phyloP scores from a whole-genome alignment of 2,797 vertebrate species.

The Lophotriccus pileatus region DNA sequence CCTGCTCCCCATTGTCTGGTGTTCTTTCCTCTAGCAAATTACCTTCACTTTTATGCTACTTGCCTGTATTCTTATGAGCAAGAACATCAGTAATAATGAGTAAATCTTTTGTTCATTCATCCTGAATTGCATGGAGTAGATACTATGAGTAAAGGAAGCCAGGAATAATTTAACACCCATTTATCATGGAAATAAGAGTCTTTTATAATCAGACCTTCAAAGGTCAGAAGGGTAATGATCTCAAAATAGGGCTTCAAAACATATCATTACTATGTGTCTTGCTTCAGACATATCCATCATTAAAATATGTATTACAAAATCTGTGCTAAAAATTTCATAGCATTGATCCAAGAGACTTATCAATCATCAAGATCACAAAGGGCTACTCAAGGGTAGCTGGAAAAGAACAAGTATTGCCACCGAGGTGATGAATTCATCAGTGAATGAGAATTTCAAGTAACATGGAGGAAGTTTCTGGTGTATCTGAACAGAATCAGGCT shows the following conservation, averaged over 20 bases:
- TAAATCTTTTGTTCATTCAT: slow-evolving; percentile 38
- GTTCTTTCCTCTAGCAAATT: background rate
- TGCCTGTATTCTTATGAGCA: background rate
- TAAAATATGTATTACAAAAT: slow-evolving; percentile 29
- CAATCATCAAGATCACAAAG: slow-evolving; percentile 52
- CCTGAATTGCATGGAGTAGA: background rate
- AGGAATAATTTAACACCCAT: slow-evolving; percentile 50
- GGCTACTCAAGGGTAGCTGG: slow-evolving; percentile 31
- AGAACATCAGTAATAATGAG: background rate
- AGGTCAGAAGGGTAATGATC: slow-evolving; percentile 53
- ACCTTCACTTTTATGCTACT: background rate
- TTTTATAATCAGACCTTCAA: slow-evolving; percentile 55
- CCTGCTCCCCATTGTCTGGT: background rate
- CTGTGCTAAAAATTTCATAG: slow-evolving; percentile 21
- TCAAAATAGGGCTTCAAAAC: slow-evolving; percentile 49
- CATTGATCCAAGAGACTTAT: slow-evolving; percentile 52
- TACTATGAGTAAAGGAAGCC: slow-evolving; percentile 6
- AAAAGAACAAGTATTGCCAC: background rate
- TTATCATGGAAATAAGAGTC: slow-evolving; percentile 49
- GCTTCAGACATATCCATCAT: slow-evolving; percentile 30
- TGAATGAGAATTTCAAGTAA: background rate
- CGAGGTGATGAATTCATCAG: slow-evolving; percentile 11
- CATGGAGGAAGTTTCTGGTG: background rate
- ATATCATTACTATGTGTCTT: slow-evolving; percentile 16
- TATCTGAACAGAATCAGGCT: background rate